These are phyloP conservation scores for Myocastor coypus DNA, from an alignment of 2,113 vertebrate genomes.

Conservation along the genomic window DNA sequence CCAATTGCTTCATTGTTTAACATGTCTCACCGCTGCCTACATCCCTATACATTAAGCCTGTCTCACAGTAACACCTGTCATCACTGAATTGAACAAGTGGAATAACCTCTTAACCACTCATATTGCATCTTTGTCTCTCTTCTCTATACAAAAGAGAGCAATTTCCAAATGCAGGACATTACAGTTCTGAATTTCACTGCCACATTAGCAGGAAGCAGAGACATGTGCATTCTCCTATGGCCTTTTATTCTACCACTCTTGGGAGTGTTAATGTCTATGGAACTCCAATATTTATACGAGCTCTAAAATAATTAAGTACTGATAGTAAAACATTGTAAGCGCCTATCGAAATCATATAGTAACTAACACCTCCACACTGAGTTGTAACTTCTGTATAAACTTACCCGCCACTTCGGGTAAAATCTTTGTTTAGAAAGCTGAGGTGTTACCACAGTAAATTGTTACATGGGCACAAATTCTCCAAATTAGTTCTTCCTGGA, in stretches of 20 bases:
- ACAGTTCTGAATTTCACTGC: neutral
- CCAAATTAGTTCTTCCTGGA: neutral
- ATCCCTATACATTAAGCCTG: neutral
- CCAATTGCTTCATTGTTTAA: neutral
- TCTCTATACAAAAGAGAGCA: neutral
- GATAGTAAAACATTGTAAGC: neutral
- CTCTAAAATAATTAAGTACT: slow-evolving; percentile 39
- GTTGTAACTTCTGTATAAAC: neutral
- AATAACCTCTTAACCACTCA: neutral
- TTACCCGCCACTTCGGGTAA: neutral
- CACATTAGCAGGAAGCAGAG: neutral
- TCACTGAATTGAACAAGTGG: neutral
- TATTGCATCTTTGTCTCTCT: neutral
- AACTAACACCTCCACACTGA: neutral
- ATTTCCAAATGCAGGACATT: neutral
- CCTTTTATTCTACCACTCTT: neutral
- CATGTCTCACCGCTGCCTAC: neutral
- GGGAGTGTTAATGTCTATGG: neutral
- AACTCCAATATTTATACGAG: neutral
- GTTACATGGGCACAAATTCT: neutral
- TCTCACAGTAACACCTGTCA: neutral
- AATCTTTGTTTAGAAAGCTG: slow-evolving; percentile 30
- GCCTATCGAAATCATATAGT: neutral
- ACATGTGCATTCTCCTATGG: neutral
- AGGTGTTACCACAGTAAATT: neutral